These are phyloP conservation scores for Lichenostomus cassidix DNA, from an alignment of 2,113 vertebrate genomes.

Conservation along the genomic window DNA sequence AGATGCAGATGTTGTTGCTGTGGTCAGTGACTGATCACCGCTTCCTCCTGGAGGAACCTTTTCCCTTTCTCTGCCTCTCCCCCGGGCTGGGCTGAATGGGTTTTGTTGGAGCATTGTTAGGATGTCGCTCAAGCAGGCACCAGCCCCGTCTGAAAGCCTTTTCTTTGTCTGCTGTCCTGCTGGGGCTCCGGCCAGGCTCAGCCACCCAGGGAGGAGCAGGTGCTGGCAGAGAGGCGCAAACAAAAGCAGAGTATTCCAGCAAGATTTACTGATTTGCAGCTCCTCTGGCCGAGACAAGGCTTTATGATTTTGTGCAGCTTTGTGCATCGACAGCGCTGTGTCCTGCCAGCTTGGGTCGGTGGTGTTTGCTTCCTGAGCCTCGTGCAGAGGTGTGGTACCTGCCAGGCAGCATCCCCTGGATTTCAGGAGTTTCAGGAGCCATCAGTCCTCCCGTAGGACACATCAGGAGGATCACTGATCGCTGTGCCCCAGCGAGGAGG, in stretches of 20 bases:
- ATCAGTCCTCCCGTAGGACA: rapidly evolving
- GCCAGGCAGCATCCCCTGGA: neutral
- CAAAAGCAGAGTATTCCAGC: neutral
- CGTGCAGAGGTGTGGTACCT: rapidly evolving
- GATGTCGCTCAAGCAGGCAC: neutral
- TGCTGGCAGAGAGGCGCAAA: conserved; percentile 1
- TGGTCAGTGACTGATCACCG: neutral
- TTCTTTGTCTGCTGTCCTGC: conserved; percentile 22
- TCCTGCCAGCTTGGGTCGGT: rapidly evolving
- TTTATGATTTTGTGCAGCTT: neutral
- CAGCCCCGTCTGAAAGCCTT: neutral
- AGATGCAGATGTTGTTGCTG: conserved; percentile 36
- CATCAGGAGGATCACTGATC: neutral
- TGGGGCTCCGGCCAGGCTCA: conserved; percentile 5
- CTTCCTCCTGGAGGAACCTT: neutral
- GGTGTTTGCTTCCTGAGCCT: neutral
- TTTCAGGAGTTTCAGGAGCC: neutral
- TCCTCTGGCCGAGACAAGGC: neutral
- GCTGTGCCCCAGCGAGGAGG: neutral
- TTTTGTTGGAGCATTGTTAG: neutral
- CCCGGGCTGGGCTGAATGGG: neutral
- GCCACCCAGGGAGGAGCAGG: conserved; percentile 52
- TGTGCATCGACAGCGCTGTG: rapidly evolving
- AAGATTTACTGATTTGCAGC: neutral
- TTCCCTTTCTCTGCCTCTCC: conserved; percentile 4